Base-by-base conservation (phyloP, 2,888 invertebrate genomes). In the Ornithoptera priamus region DNA sequence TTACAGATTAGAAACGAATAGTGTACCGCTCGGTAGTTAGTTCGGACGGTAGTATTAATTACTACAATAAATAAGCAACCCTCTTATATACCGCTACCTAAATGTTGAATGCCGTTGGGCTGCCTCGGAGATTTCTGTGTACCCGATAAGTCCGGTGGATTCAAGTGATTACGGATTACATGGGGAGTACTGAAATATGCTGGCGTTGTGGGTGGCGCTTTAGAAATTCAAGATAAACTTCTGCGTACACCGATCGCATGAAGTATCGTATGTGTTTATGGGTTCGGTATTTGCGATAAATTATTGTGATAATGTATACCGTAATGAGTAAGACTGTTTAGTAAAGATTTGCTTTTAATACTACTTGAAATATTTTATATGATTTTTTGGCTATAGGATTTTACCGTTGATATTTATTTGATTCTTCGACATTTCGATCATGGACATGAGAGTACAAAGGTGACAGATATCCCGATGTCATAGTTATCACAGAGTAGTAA, bases 121-220 rank as follows among this genome's bases (percentile, higher is more conserved):
- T 20, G 24, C 57, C 50, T 62, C 20, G 20, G 59, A 68, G 68
- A 63, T 68, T 68, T 68, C 68, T 62, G 63, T 68, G 68, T 68
- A 68, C 62, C 59, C 20, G 68, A 68, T 68, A 68, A 63, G 58
- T 67, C 30, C 56, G 57, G 58, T 65, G 65, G 68, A 63, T 58
- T 58, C 63, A 68, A 68, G 59, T 68, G 68, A 68, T 68, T 68
- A 68, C 58, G 63, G 50, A 58, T 68, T 63, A 68, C 63, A 68
- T 50, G 68, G 20, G 50, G 62, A 63, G 63, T 63, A 68, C 63
- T 63, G 59, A 68, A 58, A 63, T 68, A 68, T 63, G 63, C 46
- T n/a, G 20, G 20, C 68, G 8, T 59, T 58, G 68, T 68, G 62
- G 68, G 68, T 68, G 68, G 68, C 63, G 42, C 17, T 12, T 58